Evolutionary conservation across 1,140 invertebrate species (phyloP), one percentile per base, ranked within the genome.

Genomic region (Euglossa dilemma): DNA sequence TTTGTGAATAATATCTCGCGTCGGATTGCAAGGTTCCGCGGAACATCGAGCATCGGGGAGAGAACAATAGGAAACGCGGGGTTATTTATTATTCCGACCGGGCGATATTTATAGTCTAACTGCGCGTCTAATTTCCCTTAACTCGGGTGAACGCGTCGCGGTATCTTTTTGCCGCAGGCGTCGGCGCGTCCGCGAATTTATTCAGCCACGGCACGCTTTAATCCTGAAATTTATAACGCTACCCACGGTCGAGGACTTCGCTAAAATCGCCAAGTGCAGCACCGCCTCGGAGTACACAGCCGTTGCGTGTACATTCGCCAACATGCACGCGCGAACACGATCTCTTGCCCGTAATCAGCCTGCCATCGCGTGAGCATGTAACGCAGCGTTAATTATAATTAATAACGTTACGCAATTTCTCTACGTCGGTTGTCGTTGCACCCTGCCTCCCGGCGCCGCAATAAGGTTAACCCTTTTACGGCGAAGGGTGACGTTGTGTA

Each of bases 361-460:
- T 59, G 61, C 74, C 75, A 77, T 89, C 77, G 61, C 83, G 77
- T 74, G 82, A 63, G 69, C 76, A 76, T 71, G 79, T 76, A 89
- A 77, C 57, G 74, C 76, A 79, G 84, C 72, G 85, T 87, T 90
- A 90, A 91, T 90, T 87, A 72, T 82, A 88, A 90, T 90, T 90
- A 90, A 90, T 84, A 78, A 70, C 64, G 73, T 87, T 90, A 73
- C 73, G 75, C 85, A 88, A 90, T 88, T 85, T 72, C 64, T 54
- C 77, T 57, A 70, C 45, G 75, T 43, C 74, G 36, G 56, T 59
- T 57, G 79, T 4, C 5, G 61, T 66, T 61, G 25, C 16, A 9
- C 18, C 14, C 12, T 54, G 23, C 52, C 52, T 45, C 8, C 54
- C n/a, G 23, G 14, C n/a, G 20, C 16, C 20, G 14, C 81, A 70